Evolutionary conservation across 2,888 invertebrate genomes (phyloP), one percentile per base, ranked within the genome.

Genomic region (Megalurothrips usitatus): DNA sequence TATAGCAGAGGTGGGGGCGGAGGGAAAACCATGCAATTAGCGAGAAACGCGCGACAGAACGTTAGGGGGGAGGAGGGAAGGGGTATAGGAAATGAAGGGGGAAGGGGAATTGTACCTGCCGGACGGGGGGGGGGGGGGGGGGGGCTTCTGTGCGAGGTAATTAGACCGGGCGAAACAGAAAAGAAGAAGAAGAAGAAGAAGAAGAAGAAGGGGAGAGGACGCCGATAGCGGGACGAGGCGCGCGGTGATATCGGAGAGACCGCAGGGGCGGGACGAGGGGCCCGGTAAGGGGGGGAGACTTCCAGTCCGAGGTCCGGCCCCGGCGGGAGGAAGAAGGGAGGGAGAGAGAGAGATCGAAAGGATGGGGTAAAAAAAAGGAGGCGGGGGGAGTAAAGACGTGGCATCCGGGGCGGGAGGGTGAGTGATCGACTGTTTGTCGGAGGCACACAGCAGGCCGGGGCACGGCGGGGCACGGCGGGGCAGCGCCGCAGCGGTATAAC

Each of bases 281-380:
- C 82, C 82, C 79, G 80, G 49, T 19, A n/a, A 11, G 79, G 1
- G 10, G 63, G n/a, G 19, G 68, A 58, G 23, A 52, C 78, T 75
- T 81, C 80, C 81, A 81, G 81, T 82, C 82, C 80, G 82, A 82
- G 81, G 82, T 80, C 82, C 82, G 82, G 79, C 79, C 79, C 75
- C 78, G 82, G 58, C 75, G 28, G 68, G 78, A 68, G 79, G 81
- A 63, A 80, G 78, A 75, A 82, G 63, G 81, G 81, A 82, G 78
- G 28, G 78, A 49, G 49, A 78, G 82, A 81, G 26, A 17, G 58
- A 26, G 19, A 26, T 26, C 17, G 6, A 58, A 10, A 17, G 58
- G 11, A 19, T 17, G 19, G n/a, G n/a, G n/a, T n/a, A n/a, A n/a
- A 58, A 58, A 58, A 4, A 58, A n/a, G 58, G 58, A 2, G 6